Evolutionary conservation across 2,797 vertebrate species (phyloP), one percentile per base, ranked within the genome.

Genomic region (Cynodonichthys magdalenae): DNA sequence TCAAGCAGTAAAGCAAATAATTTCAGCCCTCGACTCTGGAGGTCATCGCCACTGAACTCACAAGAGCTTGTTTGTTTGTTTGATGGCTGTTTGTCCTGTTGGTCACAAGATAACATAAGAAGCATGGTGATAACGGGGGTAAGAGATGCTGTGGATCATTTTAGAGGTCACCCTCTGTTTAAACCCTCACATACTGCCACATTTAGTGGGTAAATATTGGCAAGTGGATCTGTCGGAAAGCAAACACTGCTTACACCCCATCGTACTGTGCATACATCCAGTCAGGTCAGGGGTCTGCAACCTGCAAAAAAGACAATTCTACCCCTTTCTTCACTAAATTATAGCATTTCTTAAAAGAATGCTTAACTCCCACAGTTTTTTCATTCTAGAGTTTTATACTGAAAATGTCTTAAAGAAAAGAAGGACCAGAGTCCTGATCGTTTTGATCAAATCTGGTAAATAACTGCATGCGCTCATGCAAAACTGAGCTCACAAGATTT

Each of bases 71-170:
- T 63, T 81, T 77, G 73, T 79, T 82, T 82, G 74, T 75, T 65
- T 70, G 66, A 68, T 64, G 59, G 29, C 50, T 79, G 77, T 82
- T 85, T 85, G 83, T 75, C 79, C 60, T 17, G 64, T 82, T 75
- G 75, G 75, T 71, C 64, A 73, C 60, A 77, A 74, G 74, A 85
- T 82, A 85, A 84, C 74, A 71, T 53, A 42, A 57, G 29, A 36
- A 59, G 44, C 68, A 66, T 74, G 75, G 76, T 15, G 72, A 80
- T 74, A 67, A 52, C 50, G n/a, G 56, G 60, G 46, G 74, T 54
- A 62, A 76, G 63, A 79, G 72, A 71, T 31, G 72, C 57, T 61
- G 80, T 75, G 86, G 77, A 87, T 83, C 84, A 83, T 81, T 77
- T 74, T 29, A 53, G 53, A 58, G 69, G 36, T 34, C 53, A 31